Evolutionary conservation across 2,888 invertebrate genomes (phyloP), one percentile per base, ranked within the genome.

Genomic region (Danaus chrysippus): DNA sequence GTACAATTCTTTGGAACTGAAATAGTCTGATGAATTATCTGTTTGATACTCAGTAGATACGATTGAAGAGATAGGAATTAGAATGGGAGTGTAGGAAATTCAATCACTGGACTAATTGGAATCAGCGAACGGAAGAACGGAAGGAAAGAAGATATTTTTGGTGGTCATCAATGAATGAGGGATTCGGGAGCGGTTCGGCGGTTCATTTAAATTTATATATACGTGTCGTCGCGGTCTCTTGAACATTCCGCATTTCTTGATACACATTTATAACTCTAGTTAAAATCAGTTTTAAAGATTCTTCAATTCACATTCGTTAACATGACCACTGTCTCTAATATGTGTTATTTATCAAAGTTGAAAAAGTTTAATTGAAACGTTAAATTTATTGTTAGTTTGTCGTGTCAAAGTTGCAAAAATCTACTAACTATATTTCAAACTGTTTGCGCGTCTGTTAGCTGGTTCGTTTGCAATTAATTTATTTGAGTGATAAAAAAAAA

Each of bases 221-320:
- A 70, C 70, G 69, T 73, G 74, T 73, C 73, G 74, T 66, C 67
- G 64, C 71, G 74, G 72, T 73, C 73, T 67, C 64, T 70, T 74
- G 71, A 72, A 73, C 66, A 65, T 66, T 56, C 63, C 58, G 17
- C 42, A 61, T 56, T 68, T 65, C 70, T 71, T 67, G 71, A 34
- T 34, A 34, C 23, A 34, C 3, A 34, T 34, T 34, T 34, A 6
- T 34, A 34, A 34, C 23, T 6, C 6, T 8, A 6, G 2, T 8
- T 5, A 34, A 34, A 34, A 34, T 34, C 6, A 34, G 23, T 34
- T 34, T 34, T 34, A 34, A 34, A 34, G 23, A 34, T 34, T 34
- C 6, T 34, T 34, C n/a, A n/a, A n/a, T n/a, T n/a, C 2, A 6
- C 6, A 6, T 34, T 34, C 23, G 23, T 34, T 34, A 34, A 34